These are phyloP conservation scores for Sipunculus nudus DNA, from an alignment of 2,888 invertebrate genomes.

Conservation along the genomic window DNA sequence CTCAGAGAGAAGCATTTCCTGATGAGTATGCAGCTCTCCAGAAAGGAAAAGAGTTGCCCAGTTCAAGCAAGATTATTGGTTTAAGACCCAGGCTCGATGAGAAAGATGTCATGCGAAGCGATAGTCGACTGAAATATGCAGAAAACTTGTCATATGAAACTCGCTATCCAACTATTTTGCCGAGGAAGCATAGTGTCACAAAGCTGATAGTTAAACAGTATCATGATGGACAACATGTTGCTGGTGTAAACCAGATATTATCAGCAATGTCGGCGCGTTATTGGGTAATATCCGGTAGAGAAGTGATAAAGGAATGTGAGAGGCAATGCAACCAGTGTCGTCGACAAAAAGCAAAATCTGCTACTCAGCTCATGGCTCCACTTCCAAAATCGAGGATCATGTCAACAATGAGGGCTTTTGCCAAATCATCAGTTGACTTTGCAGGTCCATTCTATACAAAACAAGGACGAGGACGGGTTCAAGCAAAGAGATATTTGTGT, in stretches of 20 bases:
- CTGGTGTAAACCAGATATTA: background rate
- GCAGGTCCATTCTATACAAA: constrained; percentile 9
- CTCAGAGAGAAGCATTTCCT: constrained; percentile 15
- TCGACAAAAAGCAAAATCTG: background rate
- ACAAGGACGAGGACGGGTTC: constrained; percentile 1
- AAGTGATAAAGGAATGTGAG: constrained; percentile 1
- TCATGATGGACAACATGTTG: background rate
- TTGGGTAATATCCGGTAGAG: constrained; percentile 1
- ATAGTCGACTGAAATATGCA: background rate
- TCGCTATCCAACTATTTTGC: background rate
- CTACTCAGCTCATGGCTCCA: constrained; percentile 2
- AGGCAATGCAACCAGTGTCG: background rate
- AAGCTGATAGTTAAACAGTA: constrained; percentile 2
- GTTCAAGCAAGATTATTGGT: constrained; percentile 1
- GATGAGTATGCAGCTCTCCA: constrained; percentile 8
- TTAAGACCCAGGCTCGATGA: constrained; percentile 20
- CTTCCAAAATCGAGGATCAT: background rate
- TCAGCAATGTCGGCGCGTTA: background rate
- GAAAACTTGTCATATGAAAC: background rate
- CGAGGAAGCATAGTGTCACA: background rate
- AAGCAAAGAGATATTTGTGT: constrained; percentile 3
- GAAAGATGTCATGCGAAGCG: constrained; percentile 2
- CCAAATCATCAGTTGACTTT: constrained; percentile 3
- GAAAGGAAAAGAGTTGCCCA: background rate
- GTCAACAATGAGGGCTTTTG: background rate